Conservation (phyloP, 1,140 invertebrate genomes). For the Melanaphis sacchari region DNA sequence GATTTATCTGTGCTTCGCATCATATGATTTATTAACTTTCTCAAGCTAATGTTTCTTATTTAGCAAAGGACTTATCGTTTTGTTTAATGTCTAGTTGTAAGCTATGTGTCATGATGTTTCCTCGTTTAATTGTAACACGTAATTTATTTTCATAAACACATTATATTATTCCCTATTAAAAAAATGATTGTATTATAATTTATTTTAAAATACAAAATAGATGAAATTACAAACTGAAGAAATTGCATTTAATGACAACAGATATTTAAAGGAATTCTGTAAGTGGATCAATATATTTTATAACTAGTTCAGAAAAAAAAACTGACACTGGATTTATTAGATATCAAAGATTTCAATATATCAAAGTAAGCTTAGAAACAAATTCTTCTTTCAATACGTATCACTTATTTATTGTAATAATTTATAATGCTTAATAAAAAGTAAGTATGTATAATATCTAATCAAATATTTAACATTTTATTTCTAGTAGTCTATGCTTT, state of each 20-base stretch:
- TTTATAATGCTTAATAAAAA: background rate
- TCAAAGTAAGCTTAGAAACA: too few species aligned
- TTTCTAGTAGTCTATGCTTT: background rate
- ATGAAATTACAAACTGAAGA: background rate
- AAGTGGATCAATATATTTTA: background rate
- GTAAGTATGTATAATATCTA: background rate
- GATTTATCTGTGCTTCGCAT: conserved; percentile 11
- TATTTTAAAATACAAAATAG: background rate
- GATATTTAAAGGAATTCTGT: background rate
- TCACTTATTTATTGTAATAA: background rate
- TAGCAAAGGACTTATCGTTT: conserved; percentile 17
- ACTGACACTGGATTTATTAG: background rate
- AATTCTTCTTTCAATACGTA: background rate
- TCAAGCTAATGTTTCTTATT: conserved; percentile 9
- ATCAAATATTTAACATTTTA: background rate
- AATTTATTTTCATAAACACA: background rate
- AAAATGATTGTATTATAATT: background rate
- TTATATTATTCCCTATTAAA: background rate
- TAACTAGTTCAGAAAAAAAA: background rate
- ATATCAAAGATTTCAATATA: background rate
- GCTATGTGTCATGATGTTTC: background rate
- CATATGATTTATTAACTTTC: conserved; percentile 30
- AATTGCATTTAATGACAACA: background rate
- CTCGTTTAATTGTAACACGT: background rate
- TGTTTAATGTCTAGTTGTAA: conserved; percentile 31